Evolutionary conservation across 1,140 invertebrate genomes (phyloP).

Genomic region (Trichomalopsis sarcophagae): DNA sequence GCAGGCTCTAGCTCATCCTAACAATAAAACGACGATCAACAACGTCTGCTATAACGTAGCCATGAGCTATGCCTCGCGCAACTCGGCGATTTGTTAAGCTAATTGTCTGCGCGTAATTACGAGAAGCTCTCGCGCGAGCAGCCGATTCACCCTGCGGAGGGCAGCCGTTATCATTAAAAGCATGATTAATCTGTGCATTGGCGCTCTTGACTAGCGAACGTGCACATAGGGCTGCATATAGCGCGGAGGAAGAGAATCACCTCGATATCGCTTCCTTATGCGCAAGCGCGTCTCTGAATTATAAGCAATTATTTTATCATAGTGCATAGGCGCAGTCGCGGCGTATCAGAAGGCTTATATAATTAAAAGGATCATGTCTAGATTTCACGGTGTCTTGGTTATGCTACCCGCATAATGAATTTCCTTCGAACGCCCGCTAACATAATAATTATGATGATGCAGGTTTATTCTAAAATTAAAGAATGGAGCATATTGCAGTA

Average conservation of each 20-base stretch:
- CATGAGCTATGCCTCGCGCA: not conserved
- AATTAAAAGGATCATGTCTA: not conserved
- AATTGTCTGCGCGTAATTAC: not conserved
- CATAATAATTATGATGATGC: too few relatives aligned
- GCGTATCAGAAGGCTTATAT: not conserved
- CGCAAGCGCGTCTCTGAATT: not conserved
- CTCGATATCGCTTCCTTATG: not conserved
- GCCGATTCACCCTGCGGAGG: not conserved
- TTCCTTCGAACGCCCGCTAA: too few relatives aligned
- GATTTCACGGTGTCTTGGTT: constrained; percentile 6
- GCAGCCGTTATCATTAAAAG: constrained; percentile 11
- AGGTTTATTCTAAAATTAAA: too few relatives aligned
- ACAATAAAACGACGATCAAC: too few relatives aligned
- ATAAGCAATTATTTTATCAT: not conserved
- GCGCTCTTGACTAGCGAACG: not conserved
- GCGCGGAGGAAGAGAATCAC: not conserved
- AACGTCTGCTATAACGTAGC: too few relatives aligned
- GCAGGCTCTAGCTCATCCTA: too few relatives aligned
- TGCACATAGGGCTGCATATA: not conserved
- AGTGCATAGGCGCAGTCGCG: not conserved
- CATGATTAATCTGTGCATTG: constrained; percentile 14
- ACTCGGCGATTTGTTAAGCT: not conserved
- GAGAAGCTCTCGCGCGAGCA: too few relatives aligned
- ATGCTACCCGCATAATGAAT: not conserved
- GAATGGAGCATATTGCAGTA: too few relatives aligned